These are phyloP conservation scores for Cecropterus lyciades DNA, from an alignment of 1,140 invertebrate species.

Conservation along the genomic window DNA sequence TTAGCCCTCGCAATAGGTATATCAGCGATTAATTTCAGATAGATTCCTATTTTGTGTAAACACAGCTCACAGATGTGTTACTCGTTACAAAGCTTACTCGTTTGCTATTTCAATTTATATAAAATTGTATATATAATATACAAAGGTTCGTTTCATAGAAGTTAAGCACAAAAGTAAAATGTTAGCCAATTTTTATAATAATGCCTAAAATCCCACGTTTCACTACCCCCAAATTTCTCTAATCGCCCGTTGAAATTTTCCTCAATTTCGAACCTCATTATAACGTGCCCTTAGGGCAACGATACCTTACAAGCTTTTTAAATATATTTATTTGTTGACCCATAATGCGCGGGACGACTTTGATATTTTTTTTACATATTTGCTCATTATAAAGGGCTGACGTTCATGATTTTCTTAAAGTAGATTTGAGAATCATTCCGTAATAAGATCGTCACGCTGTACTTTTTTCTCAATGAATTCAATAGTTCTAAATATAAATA, in stretches of 20 bases:
- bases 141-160: too few relatives aligned
- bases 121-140: too few relatives aligned
- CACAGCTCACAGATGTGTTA: too few relatives aligned
- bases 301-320: not conserved
- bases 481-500: too few relatives aligned
- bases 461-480: too few relatives aligned
- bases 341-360: not conserved
- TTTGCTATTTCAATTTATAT: too few relatives aligned
- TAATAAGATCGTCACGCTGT: not conserved
- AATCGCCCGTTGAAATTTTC: not conserved
- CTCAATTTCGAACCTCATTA: conserved; percentile 1
- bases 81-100: too few relatives aligned
- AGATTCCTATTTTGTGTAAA: too few relatives aligned
- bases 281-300: not conserved
- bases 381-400: not conserved
- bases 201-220: not conserved
- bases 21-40: too few relatives aligned
- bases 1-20: too few relatives aligned
- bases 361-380: not conserved
- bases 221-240: not conserved
- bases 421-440: not conserved
- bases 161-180: too few relatives aligned
- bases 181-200: too few relatives aligned
- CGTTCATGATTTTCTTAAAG: not conserved
- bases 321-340: not conserved